phyloP scores from a whole-genome alignment of 1,140 invertebrate genomes.

The Pseudobourletiella spinata region DNA sequence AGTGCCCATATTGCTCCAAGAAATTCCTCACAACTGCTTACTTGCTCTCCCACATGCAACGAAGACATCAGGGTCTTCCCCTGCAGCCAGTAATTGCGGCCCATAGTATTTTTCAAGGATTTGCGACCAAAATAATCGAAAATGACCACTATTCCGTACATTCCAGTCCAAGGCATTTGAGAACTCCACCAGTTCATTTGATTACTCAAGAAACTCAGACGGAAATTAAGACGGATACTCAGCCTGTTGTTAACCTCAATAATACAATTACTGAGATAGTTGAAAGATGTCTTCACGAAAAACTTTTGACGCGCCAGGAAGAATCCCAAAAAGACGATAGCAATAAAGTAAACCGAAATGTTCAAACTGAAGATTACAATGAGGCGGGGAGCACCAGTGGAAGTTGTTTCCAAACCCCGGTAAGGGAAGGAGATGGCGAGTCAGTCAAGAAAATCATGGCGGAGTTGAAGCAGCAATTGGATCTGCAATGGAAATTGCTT shows the following conservation, averaged over 20 bases:
- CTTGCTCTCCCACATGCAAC: conserved; percentile 26
- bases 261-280: conserved; percentile 6
- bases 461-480: conserved; percentile 6
- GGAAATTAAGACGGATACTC: neutral
- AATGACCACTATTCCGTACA: neutral
- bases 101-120: neutral
- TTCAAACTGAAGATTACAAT: neutral
- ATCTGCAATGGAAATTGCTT: conserved; percentile 17
- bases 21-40: conserved; percentile 15
- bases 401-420: neutral
- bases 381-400: neutral
- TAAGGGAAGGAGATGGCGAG: neutral
- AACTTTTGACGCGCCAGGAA: conserved; percentile 4
- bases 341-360: neutral
- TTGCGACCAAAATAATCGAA: neutral
- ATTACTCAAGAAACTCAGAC: conserved; percentile 8
- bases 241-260: neutral
- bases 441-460: neutral
- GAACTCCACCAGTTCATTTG: neutral
- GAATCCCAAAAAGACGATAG: neutral
- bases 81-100: conserved; percentile 10
- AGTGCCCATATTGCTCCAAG: conserved; percentile 33
- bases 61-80: conserved; percentile 33
- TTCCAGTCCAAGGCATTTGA: neutral
- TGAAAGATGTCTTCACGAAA: conserved; percentile 23